phyloP scores from a whole-genome alignment of 2,888 invertebrate species.

The Drosophila hawaiiensis region DNA sequence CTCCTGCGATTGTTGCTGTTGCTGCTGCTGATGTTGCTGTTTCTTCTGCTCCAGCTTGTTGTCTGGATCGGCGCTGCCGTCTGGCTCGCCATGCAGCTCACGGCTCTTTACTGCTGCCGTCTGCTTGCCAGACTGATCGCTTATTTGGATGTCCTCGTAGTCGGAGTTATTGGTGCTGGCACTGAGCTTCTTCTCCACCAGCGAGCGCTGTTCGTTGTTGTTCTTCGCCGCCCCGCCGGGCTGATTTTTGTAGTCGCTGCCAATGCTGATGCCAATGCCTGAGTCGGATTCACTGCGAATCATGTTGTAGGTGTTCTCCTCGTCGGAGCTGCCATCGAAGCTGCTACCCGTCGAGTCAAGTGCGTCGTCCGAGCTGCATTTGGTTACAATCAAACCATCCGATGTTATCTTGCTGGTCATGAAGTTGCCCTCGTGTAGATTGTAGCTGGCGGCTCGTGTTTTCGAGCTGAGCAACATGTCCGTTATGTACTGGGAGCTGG shows the following conservation, averaged over 20 bases:
- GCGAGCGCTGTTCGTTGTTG: slow-evolving; percentile 62
- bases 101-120: slow-evolving; percentile 87
- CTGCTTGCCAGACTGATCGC: slow-evolving; percentile 66
- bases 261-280: slow-evolving; percentile 85
- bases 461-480: slow-evolving; percentile 85
- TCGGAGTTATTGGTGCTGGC: slow-evolving; percentile 84
- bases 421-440: slow-evolving; percentile 85
- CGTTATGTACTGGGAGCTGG: slow-evolving; percentile 85
- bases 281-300: slow-evolving; percentile 85
- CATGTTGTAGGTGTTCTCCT: slow-evolving; percentile 85
- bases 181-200: slow-evolving; percentile 82
- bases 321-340: slow-evolving; percentile 85
- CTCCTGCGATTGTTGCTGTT: slow-evolving; percentile 86
- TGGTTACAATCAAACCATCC: slow-evolving; percentile 85
- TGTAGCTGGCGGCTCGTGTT: slow-evolving; percentile 84
- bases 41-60: slow-evolving; percentile 88
- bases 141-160: slow-evolving; percentile 85
- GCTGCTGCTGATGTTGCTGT: slow-evolving; percentile 84
- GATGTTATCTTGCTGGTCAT: slow-evolving; percentile 86
- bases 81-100: slow-evolving; percentile 93
- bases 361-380: slow-evolving; percentile 85
- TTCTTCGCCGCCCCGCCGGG: slow-evolving; percentile 34
- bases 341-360: slow-evolving; percentile 85
- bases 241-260: slow-evolving; percentile 81
- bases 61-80: slow-evolving; percentile 94